phyloP scores from a whole-genome alignment of 2,888 invertebrate genomes.

The Vandiemenella viatica region DNA sequence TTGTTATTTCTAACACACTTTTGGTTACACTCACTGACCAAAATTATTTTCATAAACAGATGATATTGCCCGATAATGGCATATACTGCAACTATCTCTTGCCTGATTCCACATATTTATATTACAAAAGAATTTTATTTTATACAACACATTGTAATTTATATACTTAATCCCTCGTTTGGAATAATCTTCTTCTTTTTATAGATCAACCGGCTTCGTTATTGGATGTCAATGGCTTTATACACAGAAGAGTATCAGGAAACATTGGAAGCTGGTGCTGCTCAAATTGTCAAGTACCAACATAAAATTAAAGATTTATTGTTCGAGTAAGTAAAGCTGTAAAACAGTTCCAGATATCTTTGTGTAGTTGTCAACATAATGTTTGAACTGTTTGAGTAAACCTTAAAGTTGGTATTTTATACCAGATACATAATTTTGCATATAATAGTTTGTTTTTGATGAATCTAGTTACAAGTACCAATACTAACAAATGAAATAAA shows the following conservation, averaged over 20 bases:
- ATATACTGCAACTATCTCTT: no score
- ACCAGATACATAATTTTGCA: no score
- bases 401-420: no score
- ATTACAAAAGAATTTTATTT: not conserved
- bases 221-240: conserved; percentile 52
- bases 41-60: no score
- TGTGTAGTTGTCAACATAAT: not conserved
- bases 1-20: no score
- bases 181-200: conserved; percentile 14
- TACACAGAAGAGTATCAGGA: conserved; percentile 30
- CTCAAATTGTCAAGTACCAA: conserved; percentile 29
- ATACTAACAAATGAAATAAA: no score
- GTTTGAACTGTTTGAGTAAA: not conserved
- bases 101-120: conserved; percentile 1
- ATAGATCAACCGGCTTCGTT: conserved; percentile 59
- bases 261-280: conserved; percentile 23
- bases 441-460: no score
- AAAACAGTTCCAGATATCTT: not conserved
- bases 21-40: no score
- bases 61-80: no score
- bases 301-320: conserved; percentile 32
- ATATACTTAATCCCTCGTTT: no score
- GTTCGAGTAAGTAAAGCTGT: conserved; percentile 26
- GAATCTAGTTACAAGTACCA: no score
- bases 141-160: not conserved